Evolutionary conservation across 2,113 vertebrate genomes (phyloP).

Genomic region (Cariama cristata): DNA sequence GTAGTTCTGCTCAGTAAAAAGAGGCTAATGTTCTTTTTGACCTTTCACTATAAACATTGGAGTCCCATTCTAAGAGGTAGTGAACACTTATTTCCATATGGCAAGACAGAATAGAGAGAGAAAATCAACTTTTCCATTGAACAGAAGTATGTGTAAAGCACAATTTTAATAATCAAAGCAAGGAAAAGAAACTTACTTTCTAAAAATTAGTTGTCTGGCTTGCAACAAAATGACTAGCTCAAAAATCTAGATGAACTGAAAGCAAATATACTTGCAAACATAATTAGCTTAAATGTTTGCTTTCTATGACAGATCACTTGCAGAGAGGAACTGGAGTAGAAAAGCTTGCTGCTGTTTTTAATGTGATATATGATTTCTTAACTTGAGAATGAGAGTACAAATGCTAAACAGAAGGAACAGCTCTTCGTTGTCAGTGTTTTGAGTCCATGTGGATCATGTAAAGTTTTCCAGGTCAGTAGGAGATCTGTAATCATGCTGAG

Average conservation of each 20-base stretch:
- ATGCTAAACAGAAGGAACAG: not conserved
- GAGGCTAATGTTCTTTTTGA: not conserved
- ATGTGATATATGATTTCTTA: not conserved
- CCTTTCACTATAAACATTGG: not conserved
- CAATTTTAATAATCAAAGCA: not conserved
- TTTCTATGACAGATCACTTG: not conserved
- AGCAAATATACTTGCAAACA: not conserved
- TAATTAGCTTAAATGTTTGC: not conserved
- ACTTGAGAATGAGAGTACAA: not conserved
- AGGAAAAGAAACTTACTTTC: not conserved
- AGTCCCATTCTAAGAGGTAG: not conserved
- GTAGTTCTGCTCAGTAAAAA: not conserved
- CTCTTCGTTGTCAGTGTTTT: not conserved
- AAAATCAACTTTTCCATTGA: not conserved
- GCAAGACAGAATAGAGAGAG: not conserved
- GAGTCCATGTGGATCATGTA: not conserved
- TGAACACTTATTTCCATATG: not conserved
- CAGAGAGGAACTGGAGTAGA: not conserved
- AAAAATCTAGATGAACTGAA: not conserved
- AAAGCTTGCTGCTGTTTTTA: not conserved
- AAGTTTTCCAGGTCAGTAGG: not conserved
- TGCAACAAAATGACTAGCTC: not conserved
- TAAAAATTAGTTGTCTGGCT: not conserved
- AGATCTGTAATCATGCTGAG: not conserved
- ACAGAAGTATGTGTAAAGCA: fast-evolving